Evolutionary conservation across 2,113 vertebrate species (phyloP), one percentile per base, ranked within the genome.

Genomic region (Ondatra zibethicus): DNA sequence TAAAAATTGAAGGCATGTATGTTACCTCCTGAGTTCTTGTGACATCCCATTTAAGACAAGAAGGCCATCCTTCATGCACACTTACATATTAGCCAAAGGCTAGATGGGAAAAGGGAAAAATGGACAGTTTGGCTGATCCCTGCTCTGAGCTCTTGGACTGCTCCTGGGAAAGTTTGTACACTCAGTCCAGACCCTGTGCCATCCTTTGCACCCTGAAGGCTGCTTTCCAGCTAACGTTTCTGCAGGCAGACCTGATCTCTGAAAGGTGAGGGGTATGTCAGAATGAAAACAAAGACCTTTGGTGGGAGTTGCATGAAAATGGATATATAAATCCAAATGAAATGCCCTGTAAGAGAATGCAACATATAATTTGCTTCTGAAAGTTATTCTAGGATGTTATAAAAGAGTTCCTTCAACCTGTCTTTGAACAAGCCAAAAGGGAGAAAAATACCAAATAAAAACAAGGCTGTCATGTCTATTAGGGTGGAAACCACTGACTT

Each of bases 241-340:
- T 92, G 45, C 87, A 89, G 65, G 42, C 10, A 52, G 77, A 90
- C 33, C 88, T 31, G 33, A 55, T 45, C 84, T 93, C 68, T 78
- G 36, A 92, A 33, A 96, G 47, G 42, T 7, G 6, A 78, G 39
- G 42, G 73, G 5, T 25, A 1, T 11, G 76, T 89, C 65, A 17
- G 68, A 96, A 94, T 96, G 91, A 90, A 89, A 95, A 78, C 91
- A 33, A 89, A 95, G 81, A 84, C 5, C 3, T 12, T 33, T 89
- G 50, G 63, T 68, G 0, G 1, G 75, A 63, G 33, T 91, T 82
- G 86, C 65, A 61, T 80, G 55, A 93, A 97, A 94, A 95, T 78
- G 55, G 42, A 47, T 88, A 91, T 86, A 63, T 65, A 91, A 97
- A 81, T 87, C 81, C 77, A 91, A 73, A 91, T 27, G 14, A 91